Conservation (phyloP, 2,888 invertebrate genomes). For the Brenthis hecate region DNA sequence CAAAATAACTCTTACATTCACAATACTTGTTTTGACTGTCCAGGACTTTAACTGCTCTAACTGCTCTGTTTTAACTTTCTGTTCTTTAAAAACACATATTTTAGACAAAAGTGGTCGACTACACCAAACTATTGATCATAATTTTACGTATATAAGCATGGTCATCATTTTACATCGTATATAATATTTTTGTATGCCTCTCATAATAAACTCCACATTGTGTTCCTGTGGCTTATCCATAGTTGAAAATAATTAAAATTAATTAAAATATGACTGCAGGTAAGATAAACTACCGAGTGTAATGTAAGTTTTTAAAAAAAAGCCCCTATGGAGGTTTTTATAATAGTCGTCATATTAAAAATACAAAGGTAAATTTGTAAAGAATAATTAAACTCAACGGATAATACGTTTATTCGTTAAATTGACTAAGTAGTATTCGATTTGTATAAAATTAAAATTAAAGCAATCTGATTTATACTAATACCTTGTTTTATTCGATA, state of each 20-base stretch:
- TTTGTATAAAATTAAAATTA: slow-evolving; percentile 83
- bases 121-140: slow-evolving; percentile 8
- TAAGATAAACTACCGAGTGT: slow-evolving; percentile 69
- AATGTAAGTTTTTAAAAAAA: slow-evolving; percentile 78
- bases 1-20: too few species aligned
- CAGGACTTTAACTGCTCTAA: too few species aligned
- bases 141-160: slow-evolving; percentile 25
- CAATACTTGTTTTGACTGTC: too few species aligned
- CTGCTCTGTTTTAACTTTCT: too few species aligned
- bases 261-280: slow-evolving; percentile 73
- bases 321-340: slow-evolving; percentile 81
- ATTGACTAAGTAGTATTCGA: slow-evolving; percentile 82
- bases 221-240: slow-evolving; percentile 74
- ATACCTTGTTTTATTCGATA: slow-evolving; percentile 60
- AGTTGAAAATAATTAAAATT: slow-evolving; percentile 64
- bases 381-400: slow-evolving; percentile 69
- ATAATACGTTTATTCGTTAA: slow-evolving; percentile 80
- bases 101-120: slow-evolving; percentile 11
- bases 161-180: slow-evolving; percentile 38
- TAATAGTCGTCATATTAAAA: slow-evolving; percentile 71
- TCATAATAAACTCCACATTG: slow-evolving; percentile 61
- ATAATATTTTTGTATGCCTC: slow-evolving; percentile 48
- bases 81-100: too few species aligned
- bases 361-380: slow-evolving; percentile 81
- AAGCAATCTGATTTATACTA: slow-evolving; percentile 83